Evolutionary conservation across 2,797 vertebrate species (phyloP).

Genomic region (Macrochelys suwanniensis): DNA sequence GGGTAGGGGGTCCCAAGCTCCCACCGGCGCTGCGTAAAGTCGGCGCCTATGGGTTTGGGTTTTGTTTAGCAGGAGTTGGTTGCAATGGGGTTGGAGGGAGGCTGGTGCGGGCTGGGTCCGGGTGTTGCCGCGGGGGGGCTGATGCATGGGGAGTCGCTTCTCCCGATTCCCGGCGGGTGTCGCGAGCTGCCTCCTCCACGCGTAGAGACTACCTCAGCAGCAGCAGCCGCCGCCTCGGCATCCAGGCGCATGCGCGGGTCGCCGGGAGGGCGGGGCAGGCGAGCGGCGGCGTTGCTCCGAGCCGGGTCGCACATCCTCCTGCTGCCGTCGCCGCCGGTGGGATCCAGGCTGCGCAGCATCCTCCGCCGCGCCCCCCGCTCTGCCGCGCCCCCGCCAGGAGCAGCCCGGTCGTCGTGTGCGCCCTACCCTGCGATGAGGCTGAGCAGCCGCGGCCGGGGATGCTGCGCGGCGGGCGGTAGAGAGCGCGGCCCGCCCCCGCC

Average conservation of each 20-base stretch:
- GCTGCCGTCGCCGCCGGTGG: too few species aligned
- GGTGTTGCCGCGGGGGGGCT: background rate
- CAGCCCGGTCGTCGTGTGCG: background rate
- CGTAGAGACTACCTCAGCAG: background rate
- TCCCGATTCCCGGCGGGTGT: background rate
- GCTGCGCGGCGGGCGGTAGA: slow-evolving; percentile 79
- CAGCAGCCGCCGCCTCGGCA: background rate
- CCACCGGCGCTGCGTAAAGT: too few species aligned
- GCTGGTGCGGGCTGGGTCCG: too few species aligned
- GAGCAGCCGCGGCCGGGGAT: slow-evolving; percentile 79
- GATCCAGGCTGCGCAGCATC: background rate
- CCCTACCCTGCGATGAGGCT: slow-evolving; percentile 85
- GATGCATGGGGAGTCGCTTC: background rate
- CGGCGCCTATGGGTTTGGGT: too few species aligned
- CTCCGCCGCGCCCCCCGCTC: background rate
- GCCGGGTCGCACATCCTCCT: background rate
- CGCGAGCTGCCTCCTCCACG: background rate
- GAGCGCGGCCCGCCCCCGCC: slow-evolving; percentile 89
- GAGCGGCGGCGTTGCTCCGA: background rate
- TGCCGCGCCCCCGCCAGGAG: background rate
- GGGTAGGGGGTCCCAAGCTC: too few species aligned
- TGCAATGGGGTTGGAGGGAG: too few species aligned
- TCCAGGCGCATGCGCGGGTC: slow-evolving; percentile 42
- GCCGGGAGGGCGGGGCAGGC: slow-evolving; percentile 39
- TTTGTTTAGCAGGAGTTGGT: too few species aligned